These are phyloP conservation scores for Tipula confusa DNA, from an alignment of 2,888 invertebrate genomes.

Conservation along the genomic window DNA sequence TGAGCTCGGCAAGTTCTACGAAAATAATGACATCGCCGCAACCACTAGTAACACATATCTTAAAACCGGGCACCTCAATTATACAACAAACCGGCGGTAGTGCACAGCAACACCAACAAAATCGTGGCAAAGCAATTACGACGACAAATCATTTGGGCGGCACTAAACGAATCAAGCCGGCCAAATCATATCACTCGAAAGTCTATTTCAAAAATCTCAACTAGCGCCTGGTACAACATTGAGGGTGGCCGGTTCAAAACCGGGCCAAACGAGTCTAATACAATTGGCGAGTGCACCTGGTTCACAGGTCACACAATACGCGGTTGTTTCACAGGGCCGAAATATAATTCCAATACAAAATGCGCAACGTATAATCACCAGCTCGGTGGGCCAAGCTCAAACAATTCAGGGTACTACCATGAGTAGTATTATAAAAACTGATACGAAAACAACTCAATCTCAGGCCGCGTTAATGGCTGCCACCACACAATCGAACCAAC, in stretches of 20 bases:
- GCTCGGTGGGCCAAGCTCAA: constrained; percentile 36
- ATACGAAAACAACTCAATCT: not conserved
- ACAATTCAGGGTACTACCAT: constrained; percentile 37
- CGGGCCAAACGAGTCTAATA: constrained; percentile 52
- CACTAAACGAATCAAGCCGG: constrained; percentile 66
- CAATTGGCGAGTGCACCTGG: constrained; percentile 51
- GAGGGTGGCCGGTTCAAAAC: constrained; percentile 51
- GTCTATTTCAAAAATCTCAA: constrained; percentile 43
- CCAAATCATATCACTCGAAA: constrained; percentile 47
- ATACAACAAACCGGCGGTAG: constrained; percentile 12
- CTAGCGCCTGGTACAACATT: constrained; percentile 47
- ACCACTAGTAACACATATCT: constrained; percentile 38
- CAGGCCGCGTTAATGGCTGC: not conserved
- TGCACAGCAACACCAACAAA: not conserved
- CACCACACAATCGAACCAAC: not conserved
- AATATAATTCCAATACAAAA: constrained; percentile 48
- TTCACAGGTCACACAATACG: constrained; percentile 50
- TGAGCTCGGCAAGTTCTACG: not conserved
- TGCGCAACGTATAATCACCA: constrained; percentile 42
- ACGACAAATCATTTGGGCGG: constrained; percentile 36
- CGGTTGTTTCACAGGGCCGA: constrained; percentile 52
- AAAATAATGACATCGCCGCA: constrained; percentile 35
- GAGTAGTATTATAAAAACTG: constrained; percentile 36
- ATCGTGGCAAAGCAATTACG: constrained; percentile 33
- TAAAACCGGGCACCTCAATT: constrained; percentile 37